Evolutionary conservation across 2,888 invertebrate genomes (phyloP).

Genomic region (Blastobasis lacticolella): DNA sequence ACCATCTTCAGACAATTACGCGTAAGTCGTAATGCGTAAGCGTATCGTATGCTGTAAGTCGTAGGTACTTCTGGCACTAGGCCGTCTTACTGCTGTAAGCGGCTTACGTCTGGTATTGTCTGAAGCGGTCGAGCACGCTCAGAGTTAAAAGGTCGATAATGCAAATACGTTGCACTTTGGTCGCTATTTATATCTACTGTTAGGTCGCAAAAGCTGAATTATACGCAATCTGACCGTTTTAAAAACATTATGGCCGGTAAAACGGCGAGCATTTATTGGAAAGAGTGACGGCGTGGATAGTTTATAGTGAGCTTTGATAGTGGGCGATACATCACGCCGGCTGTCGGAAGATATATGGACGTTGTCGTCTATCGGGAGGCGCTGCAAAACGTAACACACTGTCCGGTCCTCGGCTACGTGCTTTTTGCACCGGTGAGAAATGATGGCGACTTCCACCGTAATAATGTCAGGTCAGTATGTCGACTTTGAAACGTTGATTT

Average conservation of each 20-base stretch:
- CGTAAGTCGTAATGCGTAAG: too few relatives aligned
- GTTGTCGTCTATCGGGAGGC: slow-evolving; percentile 40
- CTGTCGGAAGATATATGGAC: slow-evolving; percentile 47
- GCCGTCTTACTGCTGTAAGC: slow-evolving; percentile 11
- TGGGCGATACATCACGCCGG: slow-evolving; percentile 42
- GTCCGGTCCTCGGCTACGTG: slow-evolving; percentile 12
- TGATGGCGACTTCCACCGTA: too few relatives aligned
- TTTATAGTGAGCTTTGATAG: slow-evolving; percentile 43
- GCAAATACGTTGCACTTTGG: slow-evolving; percentile 4
- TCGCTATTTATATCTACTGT: too few relatives aligned
- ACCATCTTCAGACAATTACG: slow-evolving; percentile 8
- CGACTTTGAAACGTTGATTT: neutral
- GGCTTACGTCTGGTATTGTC: slow-evolving; percentile 13
- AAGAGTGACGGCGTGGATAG: slow-evolving; percentile 31
- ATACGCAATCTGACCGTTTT: too few relatives aligned
- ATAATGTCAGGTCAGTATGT: neutral
- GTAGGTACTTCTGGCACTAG: slow-evolving; percentile 2
- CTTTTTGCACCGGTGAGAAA: neutral
- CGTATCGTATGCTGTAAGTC: neutral
- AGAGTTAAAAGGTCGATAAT: slow-evolving; percentile 10
- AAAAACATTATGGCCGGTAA: neutral
- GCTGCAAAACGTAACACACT: slow-evolving; percentile 27
- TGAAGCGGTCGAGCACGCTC: slow-evolving; percentile 8
- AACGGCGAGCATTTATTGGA: slow-evolving; percentile 14
- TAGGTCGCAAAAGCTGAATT: too few relatives aligned